These are phyloP conservation scores for Dryadula phaetusa DNA, from an alignment of 2,888 invertebrate genomes.

Conservation along the genomic window DNA sequence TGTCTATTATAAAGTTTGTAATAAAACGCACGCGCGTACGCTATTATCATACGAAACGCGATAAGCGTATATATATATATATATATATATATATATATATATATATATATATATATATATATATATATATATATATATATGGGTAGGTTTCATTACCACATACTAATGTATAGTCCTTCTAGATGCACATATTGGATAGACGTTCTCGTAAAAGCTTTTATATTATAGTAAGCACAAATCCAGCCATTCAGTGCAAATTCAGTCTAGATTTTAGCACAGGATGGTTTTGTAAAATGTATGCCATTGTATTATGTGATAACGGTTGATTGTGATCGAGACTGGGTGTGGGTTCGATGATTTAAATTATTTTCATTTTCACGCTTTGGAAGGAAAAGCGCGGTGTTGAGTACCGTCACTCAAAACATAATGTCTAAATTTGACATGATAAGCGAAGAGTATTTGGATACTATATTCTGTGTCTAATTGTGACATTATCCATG, in stretches of 20 bases:
- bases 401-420: not conserved
- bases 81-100: slow-evolving; percentile 23
- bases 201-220: slow-evolving; percentile 45
- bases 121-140: not conserved
- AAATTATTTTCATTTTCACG: no score
- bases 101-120: slow-evolving; percentile 8
- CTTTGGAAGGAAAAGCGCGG: no score
- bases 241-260: slow-evolving; percentile 41
- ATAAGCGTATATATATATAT: slow-evolving; percentile 38
- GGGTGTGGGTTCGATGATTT: no score
- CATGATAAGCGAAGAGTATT: no score
- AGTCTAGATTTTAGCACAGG: slow-evolving; percentile 40
- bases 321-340: no score
- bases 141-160: slow-evolving; percentile 42
- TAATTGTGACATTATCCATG: slow-evolving; percentile 1
- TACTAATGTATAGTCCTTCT: slow-evolving; percentile 44
- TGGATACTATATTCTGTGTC: no score
- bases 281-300: no score
- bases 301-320: no score
- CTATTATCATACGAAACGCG: slow-evolving; percentile 36
- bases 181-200: slow-evolving; percentile 46
- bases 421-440: no score
- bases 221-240: slow-evolving; percentile 43
- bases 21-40: slow-evolving; percentile 55
- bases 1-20: slow-evolving; percentile 47